A percentile compares a stretch with the other conserved stretches of the same genome.
Conservation (phyloP, 2,797 vertebrate species). For the Chiroxiphia lanceolata region DNA sequence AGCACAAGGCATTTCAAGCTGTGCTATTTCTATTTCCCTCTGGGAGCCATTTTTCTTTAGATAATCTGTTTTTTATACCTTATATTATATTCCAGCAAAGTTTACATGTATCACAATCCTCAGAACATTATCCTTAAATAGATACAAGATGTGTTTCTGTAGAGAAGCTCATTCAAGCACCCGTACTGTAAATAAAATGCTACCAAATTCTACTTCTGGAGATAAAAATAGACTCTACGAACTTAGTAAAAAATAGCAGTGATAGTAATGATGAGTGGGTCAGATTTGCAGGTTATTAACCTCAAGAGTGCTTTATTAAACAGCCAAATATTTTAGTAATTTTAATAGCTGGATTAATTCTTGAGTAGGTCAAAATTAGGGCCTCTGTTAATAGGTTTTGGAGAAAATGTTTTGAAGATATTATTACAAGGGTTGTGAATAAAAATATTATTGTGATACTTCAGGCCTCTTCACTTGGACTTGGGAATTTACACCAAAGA, state of each 20-base stretch:
- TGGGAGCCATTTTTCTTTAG: conserved; percentile 32
- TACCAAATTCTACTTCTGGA: background rate
- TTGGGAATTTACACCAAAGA: background rate
- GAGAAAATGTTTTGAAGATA: background rate
- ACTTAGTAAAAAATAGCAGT: background rate
- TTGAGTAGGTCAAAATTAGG: conserved; percentile 2
- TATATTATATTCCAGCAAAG: conserved; percentile 5
- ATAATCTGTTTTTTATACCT: conserved; percentile 31
- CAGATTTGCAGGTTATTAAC: conserved; percentile 8
- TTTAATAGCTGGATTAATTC: conserved; percentile 8
- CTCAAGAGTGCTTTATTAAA: conserved; percentile 19
- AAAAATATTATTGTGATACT: background rate
- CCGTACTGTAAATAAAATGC: background rate
- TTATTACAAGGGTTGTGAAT: background rate
- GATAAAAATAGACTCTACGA: background rate
- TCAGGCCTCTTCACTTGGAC: background rate
- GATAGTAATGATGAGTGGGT: background rate
- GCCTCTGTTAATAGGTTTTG: background rate
- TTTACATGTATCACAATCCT: background rate
- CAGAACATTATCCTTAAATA: background rate
- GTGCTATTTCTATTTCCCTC: conserved; percentile 21
- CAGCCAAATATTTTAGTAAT: conserved; percentile 22
- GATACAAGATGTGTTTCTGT: background rate
- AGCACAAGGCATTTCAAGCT: conserved; percentile 21
- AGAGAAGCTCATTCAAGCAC: background rate